phyloP scores from a whole-genome alignment of 1,140 invertebrate genomes.

The Trinorchestia longiramus region DNA sequence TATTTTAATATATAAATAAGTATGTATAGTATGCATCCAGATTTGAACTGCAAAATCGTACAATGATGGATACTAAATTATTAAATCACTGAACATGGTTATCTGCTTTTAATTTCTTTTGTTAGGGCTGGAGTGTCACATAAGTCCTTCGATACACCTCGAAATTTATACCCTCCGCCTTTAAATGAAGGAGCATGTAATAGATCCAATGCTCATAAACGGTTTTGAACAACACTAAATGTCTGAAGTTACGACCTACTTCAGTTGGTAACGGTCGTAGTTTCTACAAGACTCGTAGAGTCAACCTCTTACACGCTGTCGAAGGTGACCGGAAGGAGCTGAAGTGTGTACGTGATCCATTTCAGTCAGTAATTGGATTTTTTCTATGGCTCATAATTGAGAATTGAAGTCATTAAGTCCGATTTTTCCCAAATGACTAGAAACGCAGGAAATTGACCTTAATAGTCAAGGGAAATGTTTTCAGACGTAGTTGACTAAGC shows the following conservation, averaged over 20 bases:
- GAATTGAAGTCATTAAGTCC: background rate
- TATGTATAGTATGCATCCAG: no score
- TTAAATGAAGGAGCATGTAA: background rate
- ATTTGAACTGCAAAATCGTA: no score
- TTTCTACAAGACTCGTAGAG: background rate
- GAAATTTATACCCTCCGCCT: background rate
- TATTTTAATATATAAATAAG: no score
- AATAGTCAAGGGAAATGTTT: background rate
- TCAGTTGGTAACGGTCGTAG: background rate
- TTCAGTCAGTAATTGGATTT: conserved; percentile 9
- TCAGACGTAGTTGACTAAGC: background rate
- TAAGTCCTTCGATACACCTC: background rate
- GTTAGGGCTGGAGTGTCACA: background rate
- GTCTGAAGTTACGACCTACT: background rate
- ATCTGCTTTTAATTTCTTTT: background rate
- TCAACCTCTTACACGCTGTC: background rate
- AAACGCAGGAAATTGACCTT: conserved; percentile 7
- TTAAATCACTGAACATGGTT: background rate
- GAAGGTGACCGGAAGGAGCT: conserved; percentile 4
- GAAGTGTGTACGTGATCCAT: conserved; percentile 6
- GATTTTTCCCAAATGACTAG: background rate
- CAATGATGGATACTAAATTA: background rate
- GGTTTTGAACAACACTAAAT: background rate
- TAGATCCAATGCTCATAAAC: background rate
- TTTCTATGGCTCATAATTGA: conserved; percentile 9